Conservation (phyloP, 1,140 invertebrate genomes). For the Drosophila azteca region DNA sequence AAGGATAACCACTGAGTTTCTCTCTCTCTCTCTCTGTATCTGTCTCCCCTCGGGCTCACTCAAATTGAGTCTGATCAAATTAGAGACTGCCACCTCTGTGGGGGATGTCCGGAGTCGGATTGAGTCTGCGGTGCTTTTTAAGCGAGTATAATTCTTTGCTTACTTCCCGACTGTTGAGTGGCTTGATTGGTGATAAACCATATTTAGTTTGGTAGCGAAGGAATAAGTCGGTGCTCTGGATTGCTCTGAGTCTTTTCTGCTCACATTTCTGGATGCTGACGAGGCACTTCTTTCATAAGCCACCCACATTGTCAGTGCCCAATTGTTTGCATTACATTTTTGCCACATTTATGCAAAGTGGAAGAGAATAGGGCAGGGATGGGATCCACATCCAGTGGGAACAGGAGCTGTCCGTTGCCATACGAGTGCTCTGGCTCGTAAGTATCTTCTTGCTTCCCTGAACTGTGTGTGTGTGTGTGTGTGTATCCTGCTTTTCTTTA, state of each 20-base stretch:
- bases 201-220: too few relatives aligned
- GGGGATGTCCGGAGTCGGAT: background rate
- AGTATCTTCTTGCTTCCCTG: slow-evolving; percentile 17
- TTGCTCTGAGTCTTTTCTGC: too few relatives aligned
- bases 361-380: too few relatives aligned
- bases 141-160: too few relatives aligned
- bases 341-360: slow-evolving; percentile 59
- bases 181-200: too few relatives aligned
- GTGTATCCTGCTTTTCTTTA: slow-evolving; percentile 64
- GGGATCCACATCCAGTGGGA: background rate
- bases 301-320: slow-evolving; percentile 29
- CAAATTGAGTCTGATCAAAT: slow-evolving; percentile 77
- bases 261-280: slow-evolving; percentile 13
- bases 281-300: slow-evolving; percentile 2
- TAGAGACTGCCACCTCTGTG: slow-evolving; percentile 24
- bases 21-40: slow-evolving; percentile 14
- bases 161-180: too few relatives aligned
- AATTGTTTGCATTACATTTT: slow-evolving; percentile 52
- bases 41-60: slow-evolving; percentile 34
- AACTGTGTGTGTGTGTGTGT: slow-evolving; percentile 42
- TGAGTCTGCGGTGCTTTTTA: slow-evolving; percentile 1
- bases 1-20: slow-evolving; percentile 35
- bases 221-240: too few relatives aligned
- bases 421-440: slow-evolving; percentile 23
- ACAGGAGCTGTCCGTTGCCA: slow-evolving; percentile 44